Conservation (phyloP, 1,140 invertebrate genomes). For the Cyclargus thomasi region DNA sequence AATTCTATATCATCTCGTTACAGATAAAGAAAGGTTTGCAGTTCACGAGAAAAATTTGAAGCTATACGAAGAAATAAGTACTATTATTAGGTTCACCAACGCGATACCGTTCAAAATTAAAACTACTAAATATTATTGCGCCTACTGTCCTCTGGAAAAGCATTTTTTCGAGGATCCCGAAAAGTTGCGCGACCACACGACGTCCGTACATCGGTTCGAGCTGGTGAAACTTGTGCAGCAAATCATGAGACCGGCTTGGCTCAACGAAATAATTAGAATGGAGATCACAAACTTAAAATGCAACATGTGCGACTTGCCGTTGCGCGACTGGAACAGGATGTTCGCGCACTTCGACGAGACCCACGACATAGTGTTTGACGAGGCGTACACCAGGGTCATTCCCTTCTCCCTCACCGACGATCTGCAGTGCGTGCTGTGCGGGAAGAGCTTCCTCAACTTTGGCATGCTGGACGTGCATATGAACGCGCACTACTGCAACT, state of each 20-base stretch:
- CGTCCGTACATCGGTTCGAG: slow-evolving; percentile 34
- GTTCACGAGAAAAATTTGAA: slow-evolving; percentile 34
- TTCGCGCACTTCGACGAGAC: slow-evolving; percentile 43
- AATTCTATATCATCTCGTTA: background rate
- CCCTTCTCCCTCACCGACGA: slow-evolving; percentile 41
- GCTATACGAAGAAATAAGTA: slow-evolving; percentile 47
- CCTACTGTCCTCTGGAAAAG: slow-evolving; percentile 45
- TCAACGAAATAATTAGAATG: slow-evolving; percentile 49
- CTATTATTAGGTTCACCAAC: slow-evolving; percentile 46
- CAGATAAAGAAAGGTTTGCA: slow-evolving; percentile 20
- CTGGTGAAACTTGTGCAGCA: slow-evolving; percentile 34
- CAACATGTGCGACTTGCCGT: slow-evolving; percentile 30
- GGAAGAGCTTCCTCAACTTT: slow-evolving; percentile 38
- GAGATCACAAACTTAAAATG: slow-evolving; percentile 50
- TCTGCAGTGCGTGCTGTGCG: slow-evolving; percentile 43
- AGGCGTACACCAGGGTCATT: slow-evolving; percentile 44
- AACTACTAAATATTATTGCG: slow-evolving; percentile 42
- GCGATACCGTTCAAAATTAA: slow-evolving; percentile 52
- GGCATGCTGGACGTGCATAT: slow-evolving; percentile 51
- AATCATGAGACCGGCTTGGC: slow-evolving; percentile 40
- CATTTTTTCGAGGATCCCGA: slow-evolving; percentile 41
- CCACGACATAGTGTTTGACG: slow-evolving; percentile 41
- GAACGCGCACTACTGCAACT: slow-evolving; percentile 56
- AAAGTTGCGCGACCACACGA: slow-evolving; percentile 40
- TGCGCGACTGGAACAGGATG: slow-evolving; percentile 49